phyloP scores from a whole-genome alignment of 2,888 invertebrate species.

The Kryphioiulus occultus region DNA sequence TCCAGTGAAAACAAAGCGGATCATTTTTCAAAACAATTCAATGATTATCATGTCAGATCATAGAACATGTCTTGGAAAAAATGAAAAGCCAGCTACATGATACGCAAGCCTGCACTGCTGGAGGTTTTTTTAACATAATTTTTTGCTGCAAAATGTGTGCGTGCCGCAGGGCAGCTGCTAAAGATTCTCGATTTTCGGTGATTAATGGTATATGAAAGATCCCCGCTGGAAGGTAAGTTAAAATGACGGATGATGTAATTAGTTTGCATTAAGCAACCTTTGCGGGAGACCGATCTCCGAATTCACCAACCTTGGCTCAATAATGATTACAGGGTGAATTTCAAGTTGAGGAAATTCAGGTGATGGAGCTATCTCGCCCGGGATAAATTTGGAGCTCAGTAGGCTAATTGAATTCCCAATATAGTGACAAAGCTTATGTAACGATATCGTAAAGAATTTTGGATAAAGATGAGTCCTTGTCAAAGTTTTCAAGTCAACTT shows the following conservation, averaged over 20 bases:
- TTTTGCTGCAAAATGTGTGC: neutral
- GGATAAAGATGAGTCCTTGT: no score
- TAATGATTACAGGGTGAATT: neutral
- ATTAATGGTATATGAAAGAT: conserved; percentile 17
- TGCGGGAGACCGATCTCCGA: neutral
- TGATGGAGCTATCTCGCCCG: no score
- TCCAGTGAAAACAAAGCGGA: neutral
- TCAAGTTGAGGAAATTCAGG: neutral
- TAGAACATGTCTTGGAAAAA: neutral
- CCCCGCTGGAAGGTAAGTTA: neutral
- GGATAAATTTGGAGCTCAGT: no score
- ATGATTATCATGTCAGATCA: neutral
- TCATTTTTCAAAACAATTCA: conserved; percentile 25
- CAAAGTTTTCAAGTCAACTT: no score
- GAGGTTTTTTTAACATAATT: neutral
- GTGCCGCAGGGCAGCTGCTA: neutral
- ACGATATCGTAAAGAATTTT: no score
- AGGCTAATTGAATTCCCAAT: no score
- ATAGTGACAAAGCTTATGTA: no score
- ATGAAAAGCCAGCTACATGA: neutral
- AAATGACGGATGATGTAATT: conserved; percentile 5
- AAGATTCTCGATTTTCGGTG: neutral
- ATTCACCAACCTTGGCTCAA: neutral
- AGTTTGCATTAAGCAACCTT: neutral
- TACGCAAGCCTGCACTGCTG: no score